Evolutionary conservation across 2,113 vertebrate species (phyloP), one percentile per base, ranked within the genome.

Genomic region (Mormyrus lacerda): DNA sequence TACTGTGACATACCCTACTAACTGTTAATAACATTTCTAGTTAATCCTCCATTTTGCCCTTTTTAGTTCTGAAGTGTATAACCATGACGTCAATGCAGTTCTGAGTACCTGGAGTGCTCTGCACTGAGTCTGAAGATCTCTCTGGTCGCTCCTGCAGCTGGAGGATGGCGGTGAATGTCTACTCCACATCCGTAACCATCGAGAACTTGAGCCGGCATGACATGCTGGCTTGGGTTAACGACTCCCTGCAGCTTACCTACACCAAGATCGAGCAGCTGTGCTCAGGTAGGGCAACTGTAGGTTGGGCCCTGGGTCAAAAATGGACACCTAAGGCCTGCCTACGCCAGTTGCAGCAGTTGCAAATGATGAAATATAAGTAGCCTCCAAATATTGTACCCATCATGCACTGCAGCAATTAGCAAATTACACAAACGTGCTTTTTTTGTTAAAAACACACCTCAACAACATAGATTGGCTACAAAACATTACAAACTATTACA

Each of bases 81-180:
- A 39, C 69, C 69, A 7, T 76, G 69, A 76, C 27, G 35, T 31
- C 13, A 39, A 39, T 76, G 69, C 31, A 0, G 69, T 17, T 17
- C 10, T 35, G 69, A 76, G 31, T 31, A 15, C 13, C 69, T 0
- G 13, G 21, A 76, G 69, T 73, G 69, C 69, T 15, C 27, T 17
- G 31, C n/a, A 17, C 27, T 9, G 79, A 24, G 17, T 45, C 47
- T 83, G 48, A 83, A 27, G 7, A 4, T 27, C 50, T 53, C 73
- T 79, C 73, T 27, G 76, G 35, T 82, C 91, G 79, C 89, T 19
- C 89, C 89, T 87, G 35, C 93, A 97, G 96, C 94, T 96, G 95
- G 95, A 97, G 96, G 93, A 99, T 99, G 98, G 98, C 98, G 92
- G 98, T 99, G 95, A 99, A 99, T 95, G 98, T 99, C 93, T 97